Conservation (phyloP, 1,140 invertebrate species). For the Drosophila subobscura region DNA sequence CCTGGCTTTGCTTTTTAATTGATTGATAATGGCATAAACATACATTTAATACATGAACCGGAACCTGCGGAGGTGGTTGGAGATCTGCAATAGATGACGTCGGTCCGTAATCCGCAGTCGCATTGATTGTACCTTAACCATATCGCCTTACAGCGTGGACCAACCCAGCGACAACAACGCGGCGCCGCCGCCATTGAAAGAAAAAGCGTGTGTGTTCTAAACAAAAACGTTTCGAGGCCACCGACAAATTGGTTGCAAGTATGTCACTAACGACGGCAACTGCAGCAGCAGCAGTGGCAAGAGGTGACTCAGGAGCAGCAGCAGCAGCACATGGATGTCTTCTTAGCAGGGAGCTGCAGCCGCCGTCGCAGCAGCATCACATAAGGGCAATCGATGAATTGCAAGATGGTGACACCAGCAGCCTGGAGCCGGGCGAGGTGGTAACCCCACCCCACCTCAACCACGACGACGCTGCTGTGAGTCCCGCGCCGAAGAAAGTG, state of each 20-base stretch:
- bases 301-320: background rate
- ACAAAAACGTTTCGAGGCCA: conserved; percentile 24
- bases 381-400: conserved; percentile 33
- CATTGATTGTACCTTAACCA: too few relatives aligned
- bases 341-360: background rate
- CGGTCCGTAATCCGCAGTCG: too few relatives aligned
- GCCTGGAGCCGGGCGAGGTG: conserved; percentile 76
- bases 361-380: conserved; percentile 13
- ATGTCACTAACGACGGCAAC: conserved; percentile 29
- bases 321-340: background rate
- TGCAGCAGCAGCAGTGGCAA: conserved; percentile 11
- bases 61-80: too few relatives aligned
- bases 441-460: conserved; percentile 71
- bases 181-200: conserved; percentile 57
- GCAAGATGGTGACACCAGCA: conserved; percentile 69
- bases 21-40: background rate
- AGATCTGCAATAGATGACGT: too few relatives aligned
- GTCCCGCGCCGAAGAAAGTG: conserved; percentile 49
- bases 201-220: conserved; percentile 48
- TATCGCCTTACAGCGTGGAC: conserved; percentile 2
- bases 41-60: too few relatives aligned
- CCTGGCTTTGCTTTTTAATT: background rate
- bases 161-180: conserved; percentile 15
- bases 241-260: conserved; percentile 26
- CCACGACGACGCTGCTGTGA: conserved; percentile 3